These are phyloP conservation scores for Bugula neritina DNA, from an alignment of 2,888 invertebrate species.

Conservation along the genomic window DNA sequence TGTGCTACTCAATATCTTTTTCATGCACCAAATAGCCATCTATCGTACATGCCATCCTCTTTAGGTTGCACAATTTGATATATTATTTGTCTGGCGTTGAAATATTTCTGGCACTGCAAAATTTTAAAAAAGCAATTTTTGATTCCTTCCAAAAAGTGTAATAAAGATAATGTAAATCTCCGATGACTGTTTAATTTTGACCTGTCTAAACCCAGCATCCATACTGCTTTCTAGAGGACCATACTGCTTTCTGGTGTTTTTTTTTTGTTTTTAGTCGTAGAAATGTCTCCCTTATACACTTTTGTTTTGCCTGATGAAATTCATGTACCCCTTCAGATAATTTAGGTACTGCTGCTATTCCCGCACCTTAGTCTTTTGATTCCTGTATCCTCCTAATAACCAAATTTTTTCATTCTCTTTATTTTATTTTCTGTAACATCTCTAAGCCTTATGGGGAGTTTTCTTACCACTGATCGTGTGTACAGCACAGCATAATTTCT, in stretches of 20 bases:
- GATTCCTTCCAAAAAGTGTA: neutral
- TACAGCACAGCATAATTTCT: neutral
- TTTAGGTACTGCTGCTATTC: neutral
- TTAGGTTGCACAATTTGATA: neutral
- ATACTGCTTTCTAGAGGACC: neutral
- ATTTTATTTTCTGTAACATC: neutral
- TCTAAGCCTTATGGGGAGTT: neutral
- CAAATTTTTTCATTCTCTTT: neutral
- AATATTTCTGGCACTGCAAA: too few relatives aligned
- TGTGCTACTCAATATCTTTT: neutral
- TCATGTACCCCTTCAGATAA: neutral
- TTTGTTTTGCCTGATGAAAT: neutral
- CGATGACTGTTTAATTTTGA: neutral
- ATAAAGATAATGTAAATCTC: neutral
- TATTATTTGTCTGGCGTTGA: neutral
- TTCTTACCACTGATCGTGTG: neutral
- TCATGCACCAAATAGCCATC: neutral
- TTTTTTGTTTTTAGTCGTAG: neutral
- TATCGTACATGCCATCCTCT: neutral
- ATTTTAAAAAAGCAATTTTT: neutral
- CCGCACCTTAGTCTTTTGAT: neutral
- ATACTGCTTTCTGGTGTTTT: neutral
- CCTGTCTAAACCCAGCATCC: neutral
- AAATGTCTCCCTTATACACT: neutral
- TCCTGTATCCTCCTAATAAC: neutral